Evolutionary conservation across 2,888 invertebrate genomes (phyloP).

Genomic region (Holacanthella duospinosa): DNA sequence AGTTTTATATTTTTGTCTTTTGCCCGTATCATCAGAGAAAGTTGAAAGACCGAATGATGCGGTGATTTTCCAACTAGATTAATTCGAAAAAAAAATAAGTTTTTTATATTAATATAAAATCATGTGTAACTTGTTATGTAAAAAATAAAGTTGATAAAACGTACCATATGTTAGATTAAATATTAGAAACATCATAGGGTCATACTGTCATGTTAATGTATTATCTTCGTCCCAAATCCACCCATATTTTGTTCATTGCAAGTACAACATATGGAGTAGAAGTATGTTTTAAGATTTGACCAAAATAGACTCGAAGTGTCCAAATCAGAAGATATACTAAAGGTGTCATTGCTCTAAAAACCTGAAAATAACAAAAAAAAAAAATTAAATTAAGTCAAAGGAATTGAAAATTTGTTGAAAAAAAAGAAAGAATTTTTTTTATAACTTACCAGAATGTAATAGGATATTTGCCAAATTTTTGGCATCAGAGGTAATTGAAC

Average conservation of each 20-base stretch:
- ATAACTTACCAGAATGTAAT: neutral
- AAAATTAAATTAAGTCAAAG: neutral
- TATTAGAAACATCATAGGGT: too few species aligned
- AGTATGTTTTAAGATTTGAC: neutral
- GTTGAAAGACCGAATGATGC: too few species aligned
- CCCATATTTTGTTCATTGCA: neutral
- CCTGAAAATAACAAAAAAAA: neutral
- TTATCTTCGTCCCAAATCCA: neutral
- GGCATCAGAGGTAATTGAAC: neutral
- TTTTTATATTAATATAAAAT: too few species aligned
- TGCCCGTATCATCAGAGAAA: too few species aligned
- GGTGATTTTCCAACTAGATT: too few species aligned
- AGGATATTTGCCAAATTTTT: neutral
- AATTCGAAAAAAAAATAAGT: too few species aligned
- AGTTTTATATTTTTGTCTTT: too few species aligned
- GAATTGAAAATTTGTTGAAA: neutral
- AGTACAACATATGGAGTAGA: neutral
- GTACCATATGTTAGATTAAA: too few species aligned
- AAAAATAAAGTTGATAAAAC: too few species aligned
- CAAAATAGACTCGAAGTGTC: neutral
- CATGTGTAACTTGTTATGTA: too few species aligned
- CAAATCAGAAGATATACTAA: neutral
- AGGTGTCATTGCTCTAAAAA: neutral
- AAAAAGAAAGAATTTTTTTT: too few species aligned
- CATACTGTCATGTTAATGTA: too few species aligned